Evolutionary conservation across 2,888 invertebrate genomes (phyloP).

Genomic region (Platycheirus rosarum): DNA sequence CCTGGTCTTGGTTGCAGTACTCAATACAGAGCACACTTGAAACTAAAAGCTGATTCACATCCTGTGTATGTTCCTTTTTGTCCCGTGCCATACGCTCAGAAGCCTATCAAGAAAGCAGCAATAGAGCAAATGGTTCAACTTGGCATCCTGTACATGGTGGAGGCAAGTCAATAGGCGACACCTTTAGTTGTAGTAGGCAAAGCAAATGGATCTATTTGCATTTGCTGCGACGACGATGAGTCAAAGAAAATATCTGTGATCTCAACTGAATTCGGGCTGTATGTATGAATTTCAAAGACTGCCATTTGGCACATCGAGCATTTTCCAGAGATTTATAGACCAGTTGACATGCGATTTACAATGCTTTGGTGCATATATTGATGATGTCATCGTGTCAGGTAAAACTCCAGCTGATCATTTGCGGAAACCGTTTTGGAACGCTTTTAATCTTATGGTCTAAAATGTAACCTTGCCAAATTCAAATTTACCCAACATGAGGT

Average conservation of each 20-base stretch:
- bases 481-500: neutral
- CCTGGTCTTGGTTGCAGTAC: constrained; percentile 30
- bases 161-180: constrained; percentile 31
- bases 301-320: constrained; percentile 2
- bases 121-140: no score
- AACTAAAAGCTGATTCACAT: constrained; percentile 15
- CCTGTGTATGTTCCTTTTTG: constrained; percentile 15
- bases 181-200: constrained; percentile 28
- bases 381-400: constrained; percentile 15
- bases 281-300: neutral
- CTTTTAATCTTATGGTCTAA: neutral
- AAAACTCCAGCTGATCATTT: neutral
- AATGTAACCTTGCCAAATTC: neutral
- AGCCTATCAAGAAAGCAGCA: constrained; percentile 16
- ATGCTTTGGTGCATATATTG: no score
- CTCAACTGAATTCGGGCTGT: neutral
- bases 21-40: constrained; percentile 22
- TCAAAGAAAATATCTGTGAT: neutral
- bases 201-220: no score
- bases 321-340: constrained; percentile 8
- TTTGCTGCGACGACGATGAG: neutral
- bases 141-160: constrained; percentile 1
- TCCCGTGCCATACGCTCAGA: constrained; percentile 25
- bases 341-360: no score
- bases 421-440: neutral